Base-by-base conservation (phyloP, 2,113 vertebrate genomes). In the Lasiurus borealis region DNA sequence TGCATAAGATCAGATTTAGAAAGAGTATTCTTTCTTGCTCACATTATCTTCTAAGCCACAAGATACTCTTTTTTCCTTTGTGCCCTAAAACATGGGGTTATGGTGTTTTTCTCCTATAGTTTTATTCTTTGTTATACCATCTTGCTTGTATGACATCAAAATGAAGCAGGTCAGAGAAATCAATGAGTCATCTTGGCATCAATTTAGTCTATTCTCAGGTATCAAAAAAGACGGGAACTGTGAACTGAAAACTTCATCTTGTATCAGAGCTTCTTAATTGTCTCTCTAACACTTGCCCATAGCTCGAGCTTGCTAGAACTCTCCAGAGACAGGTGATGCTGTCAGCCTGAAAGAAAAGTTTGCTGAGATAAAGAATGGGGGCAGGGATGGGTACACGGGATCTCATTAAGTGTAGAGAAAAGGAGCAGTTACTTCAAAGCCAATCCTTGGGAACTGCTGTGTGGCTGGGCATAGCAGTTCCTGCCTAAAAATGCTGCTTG, bases 181-280 rank as follows among this genome's bases (percentile, higher is more conserved):
- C 98, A 59, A 98, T 98, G 97, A 72, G 96, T 93, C 91, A 68
- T 80, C 95, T 98, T 96, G 88, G 93, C 95, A 98, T 98, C 69
- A 97, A 98, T 98, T 96, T 6, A 31, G 93, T 95, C 97, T 97
- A 76, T 97, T 97, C 97, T 96, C 98, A 92, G 96, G 95, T 52
- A 92, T 96, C 98, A 87, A 95, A 97, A 96, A 96, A 96, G 97
- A 94, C 93, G 40, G 96, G 97, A 98, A 89, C 97, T 98, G 98
- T 98, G 98, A 98, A 98, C 94, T 85, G 64, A 62, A 95, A 92
- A 40, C 97, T 96, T 96, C 96, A 95, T 96, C 95, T 97, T 91
- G 96, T 92, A 88, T 97, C 97, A 94, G 86, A 97, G 97, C 97
- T 94, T 88, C 97, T 97, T 98, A 98, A 98, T 98, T 98, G 95